Conservation (phyloP, 2,113 vertebrate genomes). For the Corapipo altera region DNA sequence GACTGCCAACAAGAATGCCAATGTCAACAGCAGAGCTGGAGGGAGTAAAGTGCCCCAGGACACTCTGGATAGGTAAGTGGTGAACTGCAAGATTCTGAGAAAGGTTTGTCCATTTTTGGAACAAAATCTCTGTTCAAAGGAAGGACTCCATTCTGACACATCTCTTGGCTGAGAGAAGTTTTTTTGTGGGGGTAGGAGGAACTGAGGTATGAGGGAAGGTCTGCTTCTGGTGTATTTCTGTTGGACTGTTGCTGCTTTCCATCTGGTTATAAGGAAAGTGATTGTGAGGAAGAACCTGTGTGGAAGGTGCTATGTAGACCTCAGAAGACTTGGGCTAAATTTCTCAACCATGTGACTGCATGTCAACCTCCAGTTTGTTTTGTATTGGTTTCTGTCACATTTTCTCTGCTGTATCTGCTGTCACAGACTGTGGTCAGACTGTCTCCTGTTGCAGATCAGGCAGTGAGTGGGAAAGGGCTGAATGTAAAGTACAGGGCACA, state of each 20-base stretch:
- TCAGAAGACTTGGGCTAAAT: not conserved
- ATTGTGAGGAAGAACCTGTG: not conserved
- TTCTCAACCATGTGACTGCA: not conserved
- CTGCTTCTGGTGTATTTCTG: not conserved
- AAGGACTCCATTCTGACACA: not conserved
- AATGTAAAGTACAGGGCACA: not conserved
- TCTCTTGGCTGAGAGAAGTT: not conserved
- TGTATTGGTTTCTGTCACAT: not conserved
- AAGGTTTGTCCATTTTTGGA: not conserved
- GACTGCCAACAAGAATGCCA: conserved; percentile 98
- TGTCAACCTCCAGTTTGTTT: not conserved
- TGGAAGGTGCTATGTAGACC: not conserved
- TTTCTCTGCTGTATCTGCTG: not conserved
- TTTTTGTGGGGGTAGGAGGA: not conserved
- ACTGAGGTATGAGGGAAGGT: not conserved
- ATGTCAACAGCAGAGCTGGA: conserved; percentile 84
- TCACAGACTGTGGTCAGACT: not conserved
- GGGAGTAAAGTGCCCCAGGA: conserved; percentile 87
- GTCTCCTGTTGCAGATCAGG: not conserved
- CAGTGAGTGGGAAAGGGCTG: not conserved
- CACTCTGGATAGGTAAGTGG: conserved; percentile 88
- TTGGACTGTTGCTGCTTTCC: not conserved
- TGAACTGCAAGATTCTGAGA: not conserved
- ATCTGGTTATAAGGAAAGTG: not conserved
- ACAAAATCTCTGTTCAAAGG: not conserved